Evolutionary conservation across 2,888 invertebrate species (phyloP), one percentile per base, ranked within the genome.

Genomic region (Calameuta filiformis): DNA sequence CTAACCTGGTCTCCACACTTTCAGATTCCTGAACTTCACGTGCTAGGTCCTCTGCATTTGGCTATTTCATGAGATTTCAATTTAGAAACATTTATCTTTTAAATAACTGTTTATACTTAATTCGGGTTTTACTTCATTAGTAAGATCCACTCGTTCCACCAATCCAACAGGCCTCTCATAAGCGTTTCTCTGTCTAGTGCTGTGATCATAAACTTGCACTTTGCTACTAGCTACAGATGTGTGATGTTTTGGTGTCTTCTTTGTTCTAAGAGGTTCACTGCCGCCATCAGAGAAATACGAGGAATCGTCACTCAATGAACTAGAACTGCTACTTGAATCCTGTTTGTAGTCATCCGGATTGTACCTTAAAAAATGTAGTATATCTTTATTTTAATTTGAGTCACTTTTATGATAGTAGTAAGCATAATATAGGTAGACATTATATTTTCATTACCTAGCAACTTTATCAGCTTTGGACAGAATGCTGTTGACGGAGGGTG

Each of bases 271-370:
- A 35, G 82, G 79, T 76, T 87, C 87, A 15, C 75, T 79, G 69
- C 80, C 73, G 76, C 75, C 83, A 68, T 89, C 89, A 68, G 90
- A 89, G 82, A 89, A 90, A 81, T 90, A 89, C 12, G 90, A 91
- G 11, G 90, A 91, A 82, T 91, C 90, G 33, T 90, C 89, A 76
- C 88, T 91, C 69, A 86, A 83, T 30, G 89, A 87, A 77, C 83
- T 87, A 69, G 85, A 84, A 71, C 83, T 85, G 75, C 81, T 85
- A 74, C 85, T 86, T 77, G 86, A 84, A 75, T 84, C 82, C 77
- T 87, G 88, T 56, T 84, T 84, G 69, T 90, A 90, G 85, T 90
- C 89, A 73, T 87, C 84, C 56, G 89, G 89, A 82, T 90, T 89
- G 76, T 89, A 90, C 75, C 89, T 90, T 74, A 84, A 11, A 34